These are phyloP conservation scores for Malthinus seriepunctatus DNA, from an alignment of 2,888 invertebrate genomes.

Conservation along the genomic window DNA sequence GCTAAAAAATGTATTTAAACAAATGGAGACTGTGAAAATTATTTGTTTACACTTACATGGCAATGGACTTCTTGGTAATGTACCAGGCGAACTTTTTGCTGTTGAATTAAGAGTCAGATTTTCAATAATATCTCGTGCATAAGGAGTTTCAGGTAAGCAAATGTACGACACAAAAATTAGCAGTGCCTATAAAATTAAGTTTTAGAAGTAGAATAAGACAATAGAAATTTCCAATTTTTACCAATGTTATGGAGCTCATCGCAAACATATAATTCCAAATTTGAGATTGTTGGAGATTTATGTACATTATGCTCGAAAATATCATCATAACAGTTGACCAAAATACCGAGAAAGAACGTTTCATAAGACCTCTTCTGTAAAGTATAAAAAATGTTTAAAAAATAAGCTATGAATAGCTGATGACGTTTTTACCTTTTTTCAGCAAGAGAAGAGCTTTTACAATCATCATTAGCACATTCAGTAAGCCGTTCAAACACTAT, in stretches of 20 bases:
- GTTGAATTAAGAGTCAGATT: not conserved
- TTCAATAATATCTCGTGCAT: not conserved
- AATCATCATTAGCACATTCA: conserved; percentile 63
- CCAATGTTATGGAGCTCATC: conserved; percentile 61
- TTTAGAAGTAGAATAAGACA: not conserved
- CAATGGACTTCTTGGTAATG: not conserved
- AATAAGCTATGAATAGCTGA: not conserved
- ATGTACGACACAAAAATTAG: not conserved
- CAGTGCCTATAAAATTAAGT: not conserved
- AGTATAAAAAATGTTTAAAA: conserved; percentile 9
- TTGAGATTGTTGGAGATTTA: conserved; percentile 61
- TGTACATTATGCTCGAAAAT: conserved; percentile 65
- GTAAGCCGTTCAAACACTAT: conserved; percentile 67
- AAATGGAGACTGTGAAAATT: not conserved
- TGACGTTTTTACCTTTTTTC: conserved; percentile 56
- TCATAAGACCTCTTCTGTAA: conserved; percentile 64
- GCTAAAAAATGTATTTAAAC: conserved; percentile 51
- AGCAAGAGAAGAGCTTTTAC: conserved; percentile 62
- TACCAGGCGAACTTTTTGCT: not conserved
- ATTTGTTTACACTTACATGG: not conserved
- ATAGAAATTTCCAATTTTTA: conserved; percentile 48
- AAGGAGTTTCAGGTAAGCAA: not conserved
- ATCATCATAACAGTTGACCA: conserved; percentile 62
- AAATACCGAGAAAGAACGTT: conserved; percentile 64
- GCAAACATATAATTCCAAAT: conserved; percentile 65